These are phyloP conservation scores for Corticium candelabrum DNA, from an alignment of 37 sponge, comb jelly and placozoan genomes.

Conservation along the genomic window DNA sequence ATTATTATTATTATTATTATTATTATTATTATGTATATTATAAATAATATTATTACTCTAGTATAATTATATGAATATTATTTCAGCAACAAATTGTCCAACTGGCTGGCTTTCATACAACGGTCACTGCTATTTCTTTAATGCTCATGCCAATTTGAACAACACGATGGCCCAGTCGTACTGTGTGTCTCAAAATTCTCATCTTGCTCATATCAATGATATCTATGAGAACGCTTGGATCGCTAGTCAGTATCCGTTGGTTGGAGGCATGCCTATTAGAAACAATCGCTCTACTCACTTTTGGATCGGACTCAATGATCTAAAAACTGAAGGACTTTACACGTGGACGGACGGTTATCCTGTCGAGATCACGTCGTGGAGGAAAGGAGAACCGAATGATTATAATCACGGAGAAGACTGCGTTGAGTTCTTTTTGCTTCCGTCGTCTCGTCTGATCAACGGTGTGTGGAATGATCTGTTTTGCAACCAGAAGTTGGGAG, in stretches of 20 bases:
- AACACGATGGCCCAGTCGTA: not conserved
- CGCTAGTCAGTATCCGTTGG: not conserved
- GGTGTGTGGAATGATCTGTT: not conserved
- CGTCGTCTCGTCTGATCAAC: not conserved
- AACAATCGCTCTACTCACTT: not conserved
- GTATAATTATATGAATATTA: too few species aligned
- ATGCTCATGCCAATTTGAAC: not conserved
- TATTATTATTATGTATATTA: too few species aligned
- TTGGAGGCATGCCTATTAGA: too few species aligned
- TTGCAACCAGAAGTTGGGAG: not conserved
- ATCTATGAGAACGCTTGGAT: not conserved
- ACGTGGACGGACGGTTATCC: not conserved
- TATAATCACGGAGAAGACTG: not conserved
- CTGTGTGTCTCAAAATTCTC: not conserved
- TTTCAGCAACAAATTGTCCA: too few species aligned
- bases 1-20: too few species aligned
- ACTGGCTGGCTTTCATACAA: not conserved
- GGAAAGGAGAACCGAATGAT: not conserved
- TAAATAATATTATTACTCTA: too few species aligned
- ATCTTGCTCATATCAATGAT: not conserved
- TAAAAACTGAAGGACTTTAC: not conserved
- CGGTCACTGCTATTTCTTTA: not conserved
- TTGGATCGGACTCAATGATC: conserved; percentile 7
- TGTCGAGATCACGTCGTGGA: not conserved
- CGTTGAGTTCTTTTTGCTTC: not conserved